phyloP scores from a whole-genome alignment of 2,797 vertebrate species.

The Myotis findleyi region DNA sequence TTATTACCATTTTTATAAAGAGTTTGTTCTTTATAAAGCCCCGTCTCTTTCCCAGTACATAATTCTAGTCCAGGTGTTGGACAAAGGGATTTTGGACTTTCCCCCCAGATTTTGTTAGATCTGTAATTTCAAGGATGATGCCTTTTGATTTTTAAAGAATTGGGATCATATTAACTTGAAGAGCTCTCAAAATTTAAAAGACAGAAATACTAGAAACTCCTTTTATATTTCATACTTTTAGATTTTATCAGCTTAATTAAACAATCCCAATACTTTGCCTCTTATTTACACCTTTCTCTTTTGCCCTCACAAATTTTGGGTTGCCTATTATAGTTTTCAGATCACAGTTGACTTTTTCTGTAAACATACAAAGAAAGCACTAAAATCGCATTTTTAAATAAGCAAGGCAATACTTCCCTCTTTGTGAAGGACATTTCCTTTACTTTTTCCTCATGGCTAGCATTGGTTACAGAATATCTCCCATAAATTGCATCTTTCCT shows the following conservation, averaged over 20 bases:
- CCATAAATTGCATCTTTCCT: background rate
- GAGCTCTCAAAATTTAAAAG: background rate
- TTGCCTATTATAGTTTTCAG: background rate
- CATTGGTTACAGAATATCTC: background rate
- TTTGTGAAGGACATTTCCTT: background rate
- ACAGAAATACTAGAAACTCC: background rate
- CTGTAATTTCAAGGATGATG: background rate
- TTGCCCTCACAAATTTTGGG: background rate
- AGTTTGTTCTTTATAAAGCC: slow-evolving; percentile 48
- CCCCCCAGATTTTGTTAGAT: background rate
- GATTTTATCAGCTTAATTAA: slow-evolving; percentile 1
- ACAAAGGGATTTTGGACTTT: background rate
- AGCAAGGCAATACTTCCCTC: background rate
- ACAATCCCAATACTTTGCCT: background rate
- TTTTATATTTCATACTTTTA: background rate
- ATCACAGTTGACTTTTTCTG: background rate
- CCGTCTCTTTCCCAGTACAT: background rate
- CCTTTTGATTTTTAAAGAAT: background rate
- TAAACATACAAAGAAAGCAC: background rate
- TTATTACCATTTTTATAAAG: background rate
- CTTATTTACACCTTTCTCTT: background rate
- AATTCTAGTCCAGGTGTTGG: background rate
- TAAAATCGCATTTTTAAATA: background rate
- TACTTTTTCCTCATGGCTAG: background rate
- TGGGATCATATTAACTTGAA: background rate